phyloP scores from a whole-genome alignment of 2,888 invertebrate genomes.

The Plutella xylostella region DNA sequence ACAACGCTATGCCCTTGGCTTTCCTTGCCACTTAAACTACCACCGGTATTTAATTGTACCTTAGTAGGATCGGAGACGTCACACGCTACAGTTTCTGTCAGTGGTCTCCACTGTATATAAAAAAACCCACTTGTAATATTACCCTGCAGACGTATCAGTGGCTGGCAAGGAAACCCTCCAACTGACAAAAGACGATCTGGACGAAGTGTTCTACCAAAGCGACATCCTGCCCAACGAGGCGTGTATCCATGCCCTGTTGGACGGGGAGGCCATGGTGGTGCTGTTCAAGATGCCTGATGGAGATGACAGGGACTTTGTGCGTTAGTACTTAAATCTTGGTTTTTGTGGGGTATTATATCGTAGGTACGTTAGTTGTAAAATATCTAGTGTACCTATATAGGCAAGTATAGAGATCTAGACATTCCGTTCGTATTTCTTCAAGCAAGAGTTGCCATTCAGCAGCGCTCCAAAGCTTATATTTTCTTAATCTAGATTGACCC shows the following conservation, averaged over 20 bases:
- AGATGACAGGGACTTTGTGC: slow-evolving; percentile 43
- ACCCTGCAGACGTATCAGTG: slow-evolving; percentile 39
- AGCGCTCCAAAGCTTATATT: neutral
- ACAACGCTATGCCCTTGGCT: no score
- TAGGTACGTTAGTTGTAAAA: neutral
- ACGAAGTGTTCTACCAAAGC: slow-evolving; percentile 55
- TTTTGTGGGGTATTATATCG: neutral
- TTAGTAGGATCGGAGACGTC: no score
- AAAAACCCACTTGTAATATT: no score
- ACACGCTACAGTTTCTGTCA: no score
- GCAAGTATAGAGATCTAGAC: no score
- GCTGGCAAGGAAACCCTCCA: slow-evolving; percentile 42
- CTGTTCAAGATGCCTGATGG: slow-evolving; percentile 51
- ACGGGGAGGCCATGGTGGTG: slow-evolving; percentile 41
- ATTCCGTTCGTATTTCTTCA: no score
- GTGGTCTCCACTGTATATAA: no score
- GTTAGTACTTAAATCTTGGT: slow-evolving; percentile 29
- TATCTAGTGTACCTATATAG: no score
- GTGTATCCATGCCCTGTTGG: slow-evolving; percentile 39
- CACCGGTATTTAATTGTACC: no score
- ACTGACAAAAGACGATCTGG: slow-evolving; percentile 30
- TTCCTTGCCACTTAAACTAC: no score
- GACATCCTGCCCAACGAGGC: slow-evolving; percentile 58
- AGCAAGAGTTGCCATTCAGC: no score
- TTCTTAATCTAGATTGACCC: no score